Percentiles rank a stretch among this genome's conserved stretches.
phyloP scores from a whole-genome alignment of 2,888 invertebrate genomes.

The Dinocampus coccinellae region DNA sequence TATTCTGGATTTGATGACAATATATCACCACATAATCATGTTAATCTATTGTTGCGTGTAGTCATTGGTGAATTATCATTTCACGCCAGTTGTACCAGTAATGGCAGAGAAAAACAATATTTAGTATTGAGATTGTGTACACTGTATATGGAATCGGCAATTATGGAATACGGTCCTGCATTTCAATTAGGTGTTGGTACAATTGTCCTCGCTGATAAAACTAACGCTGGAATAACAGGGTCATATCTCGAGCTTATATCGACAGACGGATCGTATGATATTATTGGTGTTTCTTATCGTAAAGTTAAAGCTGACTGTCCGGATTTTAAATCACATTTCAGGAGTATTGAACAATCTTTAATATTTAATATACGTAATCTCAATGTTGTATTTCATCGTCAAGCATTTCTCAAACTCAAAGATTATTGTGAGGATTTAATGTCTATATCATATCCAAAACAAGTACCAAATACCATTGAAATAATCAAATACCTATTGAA shows the following conservation, averaged over 20 bases:
- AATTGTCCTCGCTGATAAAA: conserved; percentile 80
- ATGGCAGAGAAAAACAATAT: conserved; percentile 79
- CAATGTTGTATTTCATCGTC: conserved; percentile 79
- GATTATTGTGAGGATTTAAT: conserved; percentile 72
- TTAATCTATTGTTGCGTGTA: conserved; percentile 79
- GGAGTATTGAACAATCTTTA: conserved; percentile 83
- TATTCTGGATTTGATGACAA: conserved; percentile 87
- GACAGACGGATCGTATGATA: conserved; percentile 75
- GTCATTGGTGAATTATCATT: conserved; percentile 77
- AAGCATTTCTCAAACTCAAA: conserved; percentile 78
- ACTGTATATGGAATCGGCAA: conserved; percentile 79
- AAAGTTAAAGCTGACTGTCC: conserved; percentile 86
- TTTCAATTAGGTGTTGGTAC: conserved; percentile 79
- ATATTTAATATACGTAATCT: conserved; percentile 78
- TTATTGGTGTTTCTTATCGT: conserved; percentile 81
- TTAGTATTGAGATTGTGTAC: conserved; percentile 79
- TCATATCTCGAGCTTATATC: conserved; percentile 83
- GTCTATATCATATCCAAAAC: conserved; percentile 56
- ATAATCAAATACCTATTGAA: conserved; percentile 48
- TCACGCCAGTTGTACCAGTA: conserved; percentile 61
- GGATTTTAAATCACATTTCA: conserved; percentile 85
- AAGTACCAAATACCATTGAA: conserved; percentile 49
- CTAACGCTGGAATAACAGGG: conserved; percentile 80
- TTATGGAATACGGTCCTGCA: conserved; percentile 85
- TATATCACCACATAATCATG: conserved; percentile 82